These are phyloP conservation scores for Lepilemur ruficaudatus DNA, from an alignment of 2,797 vertebrate genomes.

Conservation along the genomic window DNA sequence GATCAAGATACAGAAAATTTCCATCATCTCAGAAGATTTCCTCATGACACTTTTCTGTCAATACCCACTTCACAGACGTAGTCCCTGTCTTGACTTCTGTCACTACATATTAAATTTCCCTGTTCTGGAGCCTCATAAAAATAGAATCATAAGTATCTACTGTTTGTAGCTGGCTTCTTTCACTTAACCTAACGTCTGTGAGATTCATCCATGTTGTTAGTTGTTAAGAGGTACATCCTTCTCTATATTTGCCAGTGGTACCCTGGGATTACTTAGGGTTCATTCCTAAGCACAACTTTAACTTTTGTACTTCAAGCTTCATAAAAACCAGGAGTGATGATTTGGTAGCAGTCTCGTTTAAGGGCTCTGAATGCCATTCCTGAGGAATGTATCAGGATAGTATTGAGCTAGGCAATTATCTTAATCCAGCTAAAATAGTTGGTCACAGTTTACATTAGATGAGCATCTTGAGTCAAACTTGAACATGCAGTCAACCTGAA, in stretches of 20 bases:
- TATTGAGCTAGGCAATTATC: constrained; percentile 83
- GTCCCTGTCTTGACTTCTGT: not conserved
- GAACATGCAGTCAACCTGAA: constrained; percentile 87
- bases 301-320: constrained; percentile 62
- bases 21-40: not conserved
- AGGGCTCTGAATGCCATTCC: constrained; percentile 80
- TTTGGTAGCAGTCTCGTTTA: constrained; percentile 68
- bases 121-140: not conserved
- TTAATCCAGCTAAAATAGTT: constrained; percentile 81
- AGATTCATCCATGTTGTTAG: not conserved
- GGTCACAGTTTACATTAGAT: constrained; percentile 79
- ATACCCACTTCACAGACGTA: not conserved
- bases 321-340: constrained; percentile 65
- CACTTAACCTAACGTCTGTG: not conserved
- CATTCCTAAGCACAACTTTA: constrained; percentile 63
- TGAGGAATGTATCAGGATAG: constrained; percentile 78
- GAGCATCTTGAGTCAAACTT: constrained; percentile 84
- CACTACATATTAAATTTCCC: not conserved
- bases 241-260: not conserved
- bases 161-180: not conserved
- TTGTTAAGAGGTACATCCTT: not conserved
- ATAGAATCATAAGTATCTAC: not conserved
- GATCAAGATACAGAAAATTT: not conserved
- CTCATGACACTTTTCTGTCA: not conserved
- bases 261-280: constrained; percentile 48